These are phyloP conservation scores for Drosophila neoperkinsi DNA, from an alignment of 2,888 invertebrate genomes.

Conservation along the genomic window DNA sequence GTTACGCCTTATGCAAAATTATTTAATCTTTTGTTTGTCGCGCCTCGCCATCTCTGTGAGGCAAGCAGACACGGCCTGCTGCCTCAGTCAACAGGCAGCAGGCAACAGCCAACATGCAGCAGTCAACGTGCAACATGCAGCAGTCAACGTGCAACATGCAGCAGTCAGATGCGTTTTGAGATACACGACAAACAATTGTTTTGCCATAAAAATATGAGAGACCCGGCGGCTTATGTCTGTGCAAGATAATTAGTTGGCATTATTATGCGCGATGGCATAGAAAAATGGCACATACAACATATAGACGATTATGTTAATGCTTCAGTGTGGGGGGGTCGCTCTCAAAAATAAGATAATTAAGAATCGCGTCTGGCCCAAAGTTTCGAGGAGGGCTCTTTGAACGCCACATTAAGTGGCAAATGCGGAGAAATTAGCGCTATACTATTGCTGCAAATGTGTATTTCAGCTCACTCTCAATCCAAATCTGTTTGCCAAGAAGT, in stretches of 20 bases:
- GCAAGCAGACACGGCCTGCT: slow-evolving; percentile 14
- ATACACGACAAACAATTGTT: slow-evolving; percentile 66
- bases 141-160: neutral
- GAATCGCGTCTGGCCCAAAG: slow-evolving; percentile 56
- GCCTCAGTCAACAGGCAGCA: neutral
- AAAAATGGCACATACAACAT: slow-evolving; percentile 17
- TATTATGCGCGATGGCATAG: slow-evolving; percentile 57
- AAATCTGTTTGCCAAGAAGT: slow-evolving; percentile 77
- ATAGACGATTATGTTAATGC: slow-evolving; percentile 4
- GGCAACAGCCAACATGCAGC: neutral
- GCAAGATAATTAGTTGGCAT: slow-evolving; percentile 79
- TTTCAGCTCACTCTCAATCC: slow-evolving; percentile 78
- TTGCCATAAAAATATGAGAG: slow-evolving; percentile 79
- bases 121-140: neutral
- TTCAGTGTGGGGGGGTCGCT: neutral
- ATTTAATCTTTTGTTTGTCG: slow-evolving; percentile 82
- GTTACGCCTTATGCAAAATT: slow-evolving; percentile 82
- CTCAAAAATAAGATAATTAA: slow-evolving; percentile 62
- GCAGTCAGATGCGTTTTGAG: neutral
- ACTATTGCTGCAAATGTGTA: slow-evolving; percentile 16
- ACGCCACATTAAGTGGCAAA: slow-evolving; percentile 73
- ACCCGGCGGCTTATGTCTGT: slow-evolving; percentile 65
- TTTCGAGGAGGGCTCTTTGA: slow-evolving; percentile 24
- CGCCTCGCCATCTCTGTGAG: slow-evolving; percentile 59
- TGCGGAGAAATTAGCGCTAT: slow-evolving; percentile 72